Evolutionary conservation across 2,888 invertebrate species (phyloP).

Genomic region (Thyatira batis): DNA sequence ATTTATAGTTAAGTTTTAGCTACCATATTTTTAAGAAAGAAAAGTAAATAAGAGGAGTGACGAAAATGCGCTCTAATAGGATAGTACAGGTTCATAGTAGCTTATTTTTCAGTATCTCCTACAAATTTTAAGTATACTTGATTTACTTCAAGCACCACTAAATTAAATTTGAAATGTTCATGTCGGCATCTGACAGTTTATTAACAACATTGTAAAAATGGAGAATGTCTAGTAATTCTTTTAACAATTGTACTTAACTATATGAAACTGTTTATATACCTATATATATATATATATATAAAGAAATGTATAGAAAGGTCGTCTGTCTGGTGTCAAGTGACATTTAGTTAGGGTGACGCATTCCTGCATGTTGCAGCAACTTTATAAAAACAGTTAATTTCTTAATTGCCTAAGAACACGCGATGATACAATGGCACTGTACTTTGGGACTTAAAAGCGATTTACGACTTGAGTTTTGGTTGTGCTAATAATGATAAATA

Average conservation of each 20-base stretch:
- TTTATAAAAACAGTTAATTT: background rate
- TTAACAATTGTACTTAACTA: slow-evolving; percentile 15
- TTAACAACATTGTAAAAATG: too few species aligned
- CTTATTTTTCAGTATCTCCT: too few species aligned
- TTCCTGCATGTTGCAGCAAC: slow-evolving; percentile 28
- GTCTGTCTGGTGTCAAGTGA: slow-evolving; percentile 44
- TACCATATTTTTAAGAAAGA: too few species aligned
- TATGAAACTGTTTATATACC: slow-evolving; percentile 14
- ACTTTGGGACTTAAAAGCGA: background rate
- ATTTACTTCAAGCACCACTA: too few species aligned
- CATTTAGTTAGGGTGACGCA: slow-evolving; percentile 46
- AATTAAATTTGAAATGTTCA: too few species aligned
- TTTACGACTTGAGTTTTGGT: background rate
- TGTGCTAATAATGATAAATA: background rate
- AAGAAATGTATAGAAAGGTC: slow-evolving; percentile 20
- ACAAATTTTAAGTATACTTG: too few species aligned
- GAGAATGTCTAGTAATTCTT: slow-evolving; percentile 2
- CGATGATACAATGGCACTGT: background rate
- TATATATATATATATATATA: too few species aligned
- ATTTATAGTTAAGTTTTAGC: too few species aligned
- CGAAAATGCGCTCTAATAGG: too few species aligned
- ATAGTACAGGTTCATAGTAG: too few species aligned
- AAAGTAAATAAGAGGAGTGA: too few species aligned
- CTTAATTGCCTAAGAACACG: background rate
- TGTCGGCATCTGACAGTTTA: too few species aligned